Evolutionary conservation across 2,888 invertebrate species (phyloP).

Genomic region (Abrostola triplasia): DNA sequence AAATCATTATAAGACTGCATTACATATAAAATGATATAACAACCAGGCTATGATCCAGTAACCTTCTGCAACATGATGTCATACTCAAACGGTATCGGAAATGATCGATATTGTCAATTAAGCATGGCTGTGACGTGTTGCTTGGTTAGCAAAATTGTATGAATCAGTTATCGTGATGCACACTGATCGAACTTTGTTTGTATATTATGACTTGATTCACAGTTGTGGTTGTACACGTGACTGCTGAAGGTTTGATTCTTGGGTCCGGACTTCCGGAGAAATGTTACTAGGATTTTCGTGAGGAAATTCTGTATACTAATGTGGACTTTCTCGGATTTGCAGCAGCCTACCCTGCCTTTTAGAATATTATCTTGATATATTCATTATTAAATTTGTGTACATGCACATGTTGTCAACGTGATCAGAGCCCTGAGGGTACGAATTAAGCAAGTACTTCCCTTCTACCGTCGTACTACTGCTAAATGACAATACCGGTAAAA

Average conservation of each 20-base stretch:
- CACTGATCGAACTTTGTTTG: slow-evolving; percentile 39
- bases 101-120: slow-evolving; percentile 37
- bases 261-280: too few species aligned
- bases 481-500: too few species aligned
- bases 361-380: too few species aligned
- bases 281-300: neutral
- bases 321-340: too few species aligned
- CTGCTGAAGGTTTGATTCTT: neutral
- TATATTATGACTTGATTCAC: slow-evolving; percentile 14
- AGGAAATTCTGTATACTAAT: too few species aligned
- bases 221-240: neutral
- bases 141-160: slow-evolving; percentile 44
- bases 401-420: too few species aligned
- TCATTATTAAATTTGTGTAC: too few species aligned
- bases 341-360: too few species aligned
- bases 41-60: slow-evolving; percentile 5
- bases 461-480: too few species aligned
- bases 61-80: slow-evolving; percentile 48
- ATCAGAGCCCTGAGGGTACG: too few species aligned
- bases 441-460: too few species aligned
- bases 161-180: slow-evolving; percentile 43
- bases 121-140: slow-evolving; percentile 26
- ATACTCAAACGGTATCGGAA: slow-evolving; percentile 31
- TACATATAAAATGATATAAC: neutral
- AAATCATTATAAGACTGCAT: too few species aligned